phyloP scores from a whole-genome alignment of 37 sponge, comb jelly and placozoan genomes.

The Axinella damicornis region DNA sequence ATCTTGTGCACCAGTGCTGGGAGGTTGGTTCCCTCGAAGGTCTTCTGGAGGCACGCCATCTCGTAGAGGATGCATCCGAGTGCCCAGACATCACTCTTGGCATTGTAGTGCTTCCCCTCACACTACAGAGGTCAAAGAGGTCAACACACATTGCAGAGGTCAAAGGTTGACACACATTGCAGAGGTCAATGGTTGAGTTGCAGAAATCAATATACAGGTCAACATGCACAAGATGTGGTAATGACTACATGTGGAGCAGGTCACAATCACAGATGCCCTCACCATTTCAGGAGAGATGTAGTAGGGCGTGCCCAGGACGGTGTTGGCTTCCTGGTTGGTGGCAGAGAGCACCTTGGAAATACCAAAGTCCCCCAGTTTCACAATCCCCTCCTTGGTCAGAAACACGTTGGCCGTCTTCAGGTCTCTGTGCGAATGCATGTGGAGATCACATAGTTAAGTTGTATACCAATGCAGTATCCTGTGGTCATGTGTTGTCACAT shows the following conservation, averaged over 20 bases:
- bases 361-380: conserved; percentile 98
- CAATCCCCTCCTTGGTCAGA: conserved; percentile 88
- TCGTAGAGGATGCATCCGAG: conserved; percentile 77
- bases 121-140: conserved; percentile 67
- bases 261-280: no score
- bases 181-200: no score
- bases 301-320: conserved; percentile 95
- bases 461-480: no score
- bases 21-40: conserved; percentile 96
- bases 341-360: conserved; percentile 91
- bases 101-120: conserved; percentile 92
- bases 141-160: no score
- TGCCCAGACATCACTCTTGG: conserved; percentile 83
- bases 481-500: neutral
- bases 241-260: no score
- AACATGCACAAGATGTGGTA: no score
- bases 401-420: conserved; percentile 98
- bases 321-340: conserved; percentile 81
- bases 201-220: no score
- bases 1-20: conserved; percentile 96
- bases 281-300: conserved; percentile 99
- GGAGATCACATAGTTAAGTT: neutral
- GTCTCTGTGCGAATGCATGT: conserved; percentile 66
- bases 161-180: no score
- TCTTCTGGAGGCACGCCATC: conserved; percentile 82